phyloP scores from a whole-genome alignment of 2,113 vertebrate genomes.

The Tragelaphus strepsiceros region DNA sequence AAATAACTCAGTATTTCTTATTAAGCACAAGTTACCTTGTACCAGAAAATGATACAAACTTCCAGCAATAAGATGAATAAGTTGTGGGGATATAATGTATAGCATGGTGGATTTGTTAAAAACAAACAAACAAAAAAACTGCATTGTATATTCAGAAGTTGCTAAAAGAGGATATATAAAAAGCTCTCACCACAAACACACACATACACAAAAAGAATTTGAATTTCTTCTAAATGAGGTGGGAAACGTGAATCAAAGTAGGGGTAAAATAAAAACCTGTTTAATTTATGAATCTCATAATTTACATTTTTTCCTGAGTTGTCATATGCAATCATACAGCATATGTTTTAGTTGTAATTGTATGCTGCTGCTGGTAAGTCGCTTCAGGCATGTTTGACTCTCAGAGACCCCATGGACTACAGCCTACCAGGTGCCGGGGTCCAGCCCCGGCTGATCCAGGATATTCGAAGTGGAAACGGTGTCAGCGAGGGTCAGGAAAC shows the following conservation, averaged over 20 bases:
- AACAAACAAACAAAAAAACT: not conserved
- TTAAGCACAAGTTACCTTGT: conserved; percentile 42
- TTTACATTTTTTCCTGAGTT: not conserved
- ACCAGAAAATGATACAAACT: not conserved
- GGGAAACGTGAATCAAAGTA: not conserved
- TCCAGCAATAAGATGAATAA: not conserved
- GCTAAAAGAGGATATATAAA: not conserved
- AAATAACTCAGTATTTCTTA: conserved; percentile 43
- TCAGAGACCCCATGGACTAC: no score
- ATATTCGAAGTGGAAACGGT: no score
- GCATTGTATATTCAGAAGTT: not conserved
- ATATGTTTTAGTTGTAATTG: conserved; percentile 2
- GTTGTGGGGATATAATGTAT: not conserved
- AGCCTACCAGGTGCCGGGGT: no score
- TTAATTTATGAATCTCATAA: not conserved
- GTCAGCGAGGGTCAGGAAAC: no score
- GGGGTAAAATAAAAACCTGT: not conserved
- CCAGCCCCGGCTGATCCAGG: no score
- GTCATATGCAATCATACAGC: not conserved
- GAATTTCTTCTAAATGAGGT: not conserved
- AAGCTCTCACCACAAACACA: not conserved
- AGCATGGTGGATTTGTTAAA: not conserved
- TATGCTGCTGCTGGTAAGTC: no score
- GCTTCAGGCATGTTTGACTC: no score
- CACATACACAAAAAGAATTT: not conserved